Evolutionary conservation across 2,888 invertebrate genomes (phyloP), one percentile per base, ranked within the genome.

Genomic region (Lamellibrachia satsuma): DNA sequence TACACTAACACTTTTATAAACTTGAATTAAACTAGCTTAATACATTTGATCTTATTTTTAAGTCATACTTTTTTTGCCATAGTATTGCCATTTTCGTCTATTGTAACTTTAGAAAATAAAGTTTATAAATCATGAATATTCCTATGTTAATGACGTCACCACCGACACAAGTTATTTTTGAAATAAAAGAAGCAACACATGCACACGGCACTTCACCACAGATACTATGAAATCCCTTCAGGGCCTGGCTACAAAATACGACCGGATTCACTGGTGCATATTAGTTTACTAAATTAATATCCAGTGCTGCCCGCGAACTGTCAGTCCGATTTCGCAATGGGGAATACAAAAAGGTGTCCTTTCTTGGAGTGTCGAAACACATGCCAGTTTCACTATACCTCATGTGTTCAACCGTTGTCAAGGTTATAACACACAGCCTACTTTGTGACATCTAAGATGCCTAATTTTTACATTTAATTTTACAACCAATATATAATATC

Each of bases 261-360:
- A 3, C 75, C 75, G n/a, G 15, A 75, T 75, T 75, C 75, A 75
- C 1, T 75, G 75, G 75, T n/a, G n/a, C 75, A 75, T 75, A 75
- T 75, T 75, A 75, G 75, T 75, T 75, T 75, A 75, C 75, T 75
- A 75, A 75, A 75, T 75, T 75, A 75, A 75, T 75, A 75, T 75
- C 22, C 75, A 75, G 22, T n/a, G 15, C 75, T 15, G 75, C n/a
- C 22, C 15, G n/a, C 15, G 15, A 75, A 75, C 15, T 15, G 75
- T n/a, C 75, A 22, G 75, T 75, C n/a, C 75, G 75, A 75, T 75
- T 75, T 75, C n/a, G 75, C 75, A 15, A 75, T 1, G n/a, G 75
- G 75, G 75, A 75, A 75, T 75, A 75, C 22, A n/a, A 75, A 3
- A n/a, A 4, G n/a, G 75, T 75, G 75, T 75, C 75, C 75, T 75